Evolutionary conservation across 2,113 vertebrate species (phyloP).

Genomic region (Shinisaurus crocodilurus): DNA sequence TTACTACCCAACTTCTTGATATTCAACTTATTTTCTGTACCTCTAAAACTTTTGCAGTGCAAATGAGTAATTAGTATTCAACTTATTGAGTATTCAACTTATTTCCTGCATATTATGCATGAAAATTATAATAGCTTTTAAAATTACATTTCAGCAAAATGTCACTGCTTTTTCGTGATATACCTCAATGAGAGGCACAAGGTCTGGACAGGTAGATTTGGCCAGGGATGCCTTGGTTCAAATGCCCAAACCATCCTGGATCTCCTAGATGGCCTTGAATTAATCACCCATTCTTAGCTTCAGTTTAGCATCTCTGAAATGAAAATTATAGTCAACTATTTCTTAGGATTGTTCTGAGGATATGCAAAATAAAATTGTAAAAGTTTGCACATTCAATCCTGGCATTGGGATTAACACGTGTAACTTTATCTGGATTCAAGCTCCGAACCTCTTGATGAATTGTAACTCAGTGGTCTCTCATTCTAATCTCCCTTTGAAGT

Average conservation of each 20-base stretch:
- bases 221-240: too few species aligned
- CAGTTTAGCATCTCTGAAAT: not conserved
- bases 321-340: not conserved
- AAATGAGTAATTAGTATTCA: constrained; percentile 28
- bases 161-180: constrained; percentile 33
- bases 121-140: constrained; percentile 47
- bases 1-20: constrained; percentile 5
- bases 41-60: constrained; percentile 27
- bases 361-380: not conserved
- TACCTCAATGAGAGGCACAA: not conserved
- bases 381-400: not conserved
- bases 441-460: too few species aligned
- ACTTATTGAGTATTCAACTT: constrained; percentile 3
- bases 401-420: too few species aligned
- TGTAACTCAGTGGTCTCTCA: too few species aligned
- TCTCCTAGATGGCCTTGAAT: not conserved
- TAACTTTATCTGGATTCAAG: too few species aligned
- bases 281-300: not conserved
- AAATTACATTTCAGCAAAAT: constrained; percentile 53
- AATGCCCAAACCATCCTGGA: not conserved
- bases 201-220: not conserved
- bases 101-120: constrained; percentile 34
- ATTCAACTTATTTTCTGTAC: constrained; percentile 41
- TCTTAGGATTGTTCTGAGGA: not conserved
- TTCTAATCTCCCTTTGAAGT: too few species aligned